Percentiles rank a stretch among this genome's conserved stretches.
phyloP scores from a whole-genome alignment of 2,888 invertebrate species.

The Drosophila hawaiiensis region DNA sequence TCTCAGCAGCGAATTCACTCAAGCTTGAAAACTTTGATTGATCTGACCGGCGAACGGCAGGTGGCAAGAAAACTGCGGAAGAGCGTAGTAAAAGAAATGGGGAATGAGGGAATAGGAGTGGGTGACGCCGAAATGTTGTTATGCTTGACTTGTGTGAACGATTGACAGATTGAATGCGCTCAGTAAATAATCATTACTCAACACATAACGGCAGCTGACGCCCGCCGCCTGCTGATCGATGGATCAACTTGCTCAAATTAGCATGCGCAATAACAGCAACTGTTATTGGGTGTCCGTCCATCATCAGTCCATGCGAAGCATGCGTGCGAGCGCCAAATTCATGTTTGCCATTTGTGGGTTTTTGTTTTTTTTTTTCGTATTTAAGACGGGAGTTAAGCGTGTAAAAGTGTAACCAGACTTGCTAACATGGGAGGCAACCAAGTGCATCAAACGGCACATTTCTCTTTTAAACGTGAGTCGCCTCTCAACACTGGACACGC shows the following conservation, averaged over 20 bases:
- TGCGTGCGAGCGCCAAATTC: slow-evolving; percentile 51
- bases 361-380: slow-evolving; percentile 23
- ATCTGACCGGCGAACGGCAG: slow-evolving; percentile 68
- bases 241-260: slow-evolving; percentile 60
- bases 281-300: slow-evolving; percentile 30
- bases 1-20: slow-evolving; percentile 23
- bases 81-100: slow-evolving; percentile 19
- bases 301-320: slow-evolving; percentile 12
- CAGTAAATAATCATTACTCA: slow-evolving; percentile 72
- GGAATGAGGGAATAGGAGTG: slow-evolving; percentile 16
- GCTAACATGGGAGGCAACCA: slow-evolving; percentile 60
- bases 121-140: slow-evolving; percentile 47
- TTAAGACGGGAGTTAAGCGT: slow-evolving; percentile 65
- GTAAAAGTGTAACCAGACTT: slow-evolving; percentile 30
- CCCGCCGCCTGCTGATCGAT: slow-evolving; percentile 38
- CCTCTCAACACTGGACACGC: slow-evolving; percentile 72
- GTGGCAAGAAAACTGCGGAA: slow-evolving; percentile 65
- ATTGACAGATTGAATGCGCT: slow-evolving; percentile 56
- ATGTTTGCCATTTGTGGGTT: slow-evolving; percentile 47
- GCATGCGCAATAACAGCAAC: slow-evolving; percentile 59
- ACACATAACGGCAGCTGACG: slow-evolving; percentile 46
- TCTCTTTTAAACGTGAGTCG: slow-evolving; percentile 75
- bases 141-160: slow-evolving; percentile 54
- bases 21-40: slow-evolving; percentile 66
- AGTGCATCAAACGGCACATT: slow-evolving; percentile 70